Conservation (phyloP, 1,140 invertebrate species). For the Hyles vespertilio region DNA sequence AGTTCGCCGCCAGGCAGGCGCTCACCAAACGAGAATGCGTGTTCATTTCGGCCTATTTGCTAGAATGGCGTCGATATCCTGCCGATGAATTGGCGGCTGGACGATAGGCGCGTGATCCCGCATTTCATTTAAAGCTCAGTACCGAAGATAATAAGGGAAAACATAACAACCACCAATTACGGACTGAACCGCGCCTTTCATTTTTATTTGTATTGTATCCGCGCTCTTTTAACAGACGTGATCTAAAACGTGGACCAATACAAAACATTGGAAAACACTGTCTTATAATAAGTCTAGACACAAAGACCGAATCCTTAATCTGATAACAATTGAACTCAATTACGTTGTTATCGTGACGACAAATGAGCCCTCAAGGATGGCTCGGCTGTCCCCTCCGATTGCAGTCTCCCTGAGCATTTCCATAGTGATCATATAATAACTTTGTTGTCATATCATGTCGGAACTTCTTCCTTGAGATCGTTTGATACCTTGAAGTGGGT, state of each 20-base stretch:
- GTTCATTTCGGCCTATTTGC: constrained; percentile 42
- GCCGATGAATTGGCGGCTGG: constrained; percentile 29
- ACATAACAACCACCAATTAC: constrained; percentile 3
- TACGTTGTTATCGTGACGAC: constrained; percentile 32
- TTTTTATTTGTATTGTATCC: too few relatives aligned
- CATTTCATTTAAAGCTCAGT: constrained; percentile 40
- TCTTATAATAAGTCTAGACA: not conserved
- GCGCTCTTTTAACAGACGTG: too few relatives aligned
- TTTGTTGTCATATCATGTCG: constrained; percentile 5
- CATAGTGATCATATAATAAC: constrained; percentile 20
- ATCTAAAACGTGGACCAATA: too few relatives aligned
- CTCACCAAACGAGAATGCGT: constrained; percentile 31
- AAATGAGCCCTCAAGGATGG: constrained; percentile 17
- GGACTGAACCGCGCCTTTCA: constrained; percentile 9
- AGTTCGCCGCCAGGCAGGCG: constrained; percentile 48
- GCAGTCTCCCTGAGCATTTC: constrained; percentile 8
- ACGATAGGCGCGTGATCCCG: constrained; percentile 39
- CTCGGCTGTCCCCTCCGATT: constrained; percentile 6
- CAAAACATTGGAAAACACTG: constrained; percentile 12
- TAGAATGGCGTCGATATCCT: constrained; percentile 37
- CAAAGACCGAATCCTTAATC: constrained; percentile 18
- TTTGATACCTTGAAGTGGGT: too few relatives aligned
- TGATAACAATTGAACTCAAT: constrained; percentile 37
- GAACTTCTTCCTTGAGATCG: too few relatives aligned
- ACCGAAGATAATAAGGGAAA: constrained; percentile 16